Evolutionary conservation across 2,888 invertebrate genomes (phyloP).

Genomic region (Drosophila buzzatii): DNA sequence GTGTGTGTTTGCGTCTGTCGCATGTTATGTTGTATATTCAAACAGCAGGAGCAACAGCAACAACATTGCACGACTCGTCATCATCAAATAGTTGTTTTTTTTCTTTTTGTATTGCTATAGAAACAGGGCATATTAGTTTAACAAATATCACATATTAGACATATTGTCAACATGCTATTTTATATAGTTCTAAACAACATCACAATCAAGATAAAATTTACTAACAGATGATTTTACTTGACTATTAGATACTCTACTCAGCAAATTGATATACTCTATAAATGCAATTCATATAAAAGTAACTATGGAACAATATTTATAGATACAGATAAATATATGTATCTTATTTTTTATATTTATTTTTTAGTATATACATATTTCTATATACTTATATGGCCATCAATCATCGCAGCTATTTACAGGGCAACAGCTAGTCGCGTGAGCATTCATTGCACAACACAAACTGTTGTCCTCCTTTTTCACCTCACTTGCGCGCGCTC

Average conservation of each 20-base stretch:
- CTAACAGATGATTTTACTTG: not conserved
- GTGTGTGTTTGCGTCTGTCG: constrained; percentile 11
- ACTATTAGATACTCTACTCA: not conserved
- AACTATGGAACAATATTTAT: too few species aligned
- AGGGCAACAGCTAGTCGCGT: constrained; percentile 6
- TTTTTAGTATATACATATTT: not conserved
- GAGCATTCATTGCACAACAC: not conserved
- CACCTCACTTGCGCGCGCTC: not conserved
- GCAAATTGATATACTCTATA: not conserved
- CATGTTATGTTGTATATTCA: constrained; percentile 59
- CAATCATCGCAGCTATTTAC: not conserved
- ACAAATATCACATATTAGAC: not conserved
- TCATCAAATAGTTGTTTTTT: constrained; percentile 23
- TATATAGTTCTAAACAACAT: not conserved
- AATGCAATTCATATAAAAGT: not conserved
- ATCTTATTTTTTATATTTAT: not conserved
- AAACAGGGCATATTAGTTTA: constrained; percentile 1
- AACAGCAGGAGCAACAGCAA: constrained; percentile 36
- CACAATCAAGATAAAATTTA: not conserved
- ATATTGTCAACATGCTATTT: not conserved
- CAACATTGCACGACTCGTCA: constrained; percentile 33
- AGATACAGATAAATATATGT: not conserved
- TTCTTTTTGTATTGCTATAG: not conserved
- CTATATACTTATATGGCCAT: not conserved
- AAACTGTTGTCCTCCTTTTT: constrained; percentile 3